Base-by-base conservation (phyloP, 2,113 vertebrate species). In the Mungos mungo region DNA sequence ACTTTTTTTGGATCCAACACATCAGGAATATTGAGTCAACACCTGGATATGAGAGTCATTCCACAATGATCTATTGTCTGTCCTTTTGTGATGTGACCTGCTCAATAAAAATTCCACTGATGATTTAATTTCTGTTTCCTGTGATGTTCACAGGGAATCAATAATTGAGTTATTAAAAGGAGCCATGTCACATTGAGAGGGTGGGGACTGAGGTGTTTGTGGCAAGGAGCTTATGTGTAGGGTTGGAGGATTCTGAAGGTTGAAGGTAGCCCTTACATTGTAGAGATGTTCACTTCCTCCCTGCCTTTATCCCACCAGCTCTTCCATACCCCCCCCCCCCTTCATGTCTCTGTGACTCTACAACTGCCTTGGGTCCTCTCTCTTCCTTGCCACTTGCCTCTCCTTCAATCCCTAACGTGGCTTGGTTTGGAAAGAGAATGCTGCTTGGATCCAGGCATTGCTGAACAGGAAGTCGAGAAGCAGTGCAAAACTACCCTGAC, bases 121-220 rank as follows among this genome's bases (percentile, higher is more conserved):
- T 94, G 52, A 54, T 72, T 92, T 96, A 18, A 74, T 76, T 95
- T 94, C 74, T n/a, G 3, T 15, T 87, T 90, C n/a, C 93, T 65
- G 10, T 41, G 65, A 85, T 31, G 41, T 47, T 95, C 77, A 33
- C 23, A 72, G 45, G 29, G 41, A 25, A 72, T 80, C n/a, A 29
- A 57, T 68, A 74, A 45, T 16, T 83, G 25, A 77, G 21, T 90
- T 47, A 83, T 81, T 74, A 19, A 96, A 52, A 83, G 74, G 21
- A 68, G 38, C 5, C 2, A 5, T 29, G 57, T 7, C 45, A 41
- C 4, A 0, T 5, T 41, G 66, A 72, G 68, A 80, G 80, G 4
- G 3, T 38, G 3, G 18, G 23, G 10, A 2, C 29, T 0, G 0
- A 54, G 25, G 52, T n/a, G 27, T 33, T 41, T 63, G n/a, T 45